Evolutionary conservation across 2,888 invertebrate species (phyloP).

Genomic region (Ichneumon xanthorius): DNA sequence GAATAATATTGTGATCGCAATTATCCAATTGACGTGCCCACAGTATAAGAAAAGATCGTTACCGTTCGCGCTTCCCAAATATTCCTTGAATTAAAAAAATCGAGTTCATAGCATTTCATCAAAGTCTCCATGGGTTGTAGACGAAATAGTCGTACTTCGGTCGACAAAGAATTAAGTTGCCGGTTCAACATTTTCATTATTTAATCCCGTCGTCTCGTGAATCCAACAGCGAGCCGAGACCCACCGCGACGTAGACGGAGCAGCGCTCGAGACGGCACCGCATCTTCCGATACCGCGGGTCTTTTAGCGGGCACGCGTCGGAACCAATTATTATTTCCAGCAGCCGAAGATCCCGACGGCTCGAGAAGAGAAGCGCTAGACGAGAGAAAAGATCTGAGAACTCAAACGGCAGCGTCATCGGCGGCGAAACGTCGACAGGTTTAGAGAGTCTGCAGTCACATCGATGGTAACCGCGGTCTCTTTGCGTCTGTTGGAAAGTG

Average conservation of each 20-base stretch:
- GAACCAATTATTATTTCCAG: slow-evolving; percentile 71
- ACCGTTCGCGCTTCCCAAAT: not conserved
- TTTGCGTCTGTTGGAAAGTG: slow-evolving; percentile 33
- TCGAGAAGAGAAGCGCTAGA: slow-evolving; percentile 50
- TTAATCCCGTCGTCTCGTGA: not conserved
- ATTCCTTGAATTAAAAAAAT: no score
- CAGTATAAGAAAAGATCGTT: not conserved
- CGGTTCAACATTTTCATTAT: not conserved
- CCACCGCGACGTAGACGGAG: slow-evolving; percentile 13
- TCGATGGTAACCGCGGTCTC: slow-evolving; percentile 41
- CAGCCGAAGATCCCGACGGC: not conserved
- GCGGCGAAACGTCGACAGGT: slow-evolving; percentile 72
- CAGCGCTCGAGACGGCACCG: slow-evolving; percentile 14
- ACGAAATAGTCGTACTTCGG: not conserved
- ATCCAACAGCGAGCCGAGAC: not conserved
- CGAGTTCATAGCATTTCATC: no score
- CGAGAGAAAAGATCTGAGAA: slow-evolving; percentile 65
- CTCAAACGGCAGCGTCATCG: slow-evolving; percentile 13
- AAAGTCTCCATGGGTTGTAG: no score
- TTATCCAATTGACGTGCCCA: not conserved
- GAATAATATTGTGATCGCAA: slow-evolving; percentile 2
- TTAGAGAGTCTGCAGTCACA: slow-evolving; percentile 71
- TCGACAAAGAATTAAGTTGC: not conserved
- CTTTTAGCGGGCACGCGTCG: slow-evolving; percentile 1
- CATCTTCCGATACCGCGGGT: not conserved